Percentiles rank a stretch among this genome's conserved stretches.
These are phyloP conservation scores for Caenorhabditis parvicauda DNA, from an alignment of 2,888 invertebrate species.

Conservation along the genomic window DNA sequence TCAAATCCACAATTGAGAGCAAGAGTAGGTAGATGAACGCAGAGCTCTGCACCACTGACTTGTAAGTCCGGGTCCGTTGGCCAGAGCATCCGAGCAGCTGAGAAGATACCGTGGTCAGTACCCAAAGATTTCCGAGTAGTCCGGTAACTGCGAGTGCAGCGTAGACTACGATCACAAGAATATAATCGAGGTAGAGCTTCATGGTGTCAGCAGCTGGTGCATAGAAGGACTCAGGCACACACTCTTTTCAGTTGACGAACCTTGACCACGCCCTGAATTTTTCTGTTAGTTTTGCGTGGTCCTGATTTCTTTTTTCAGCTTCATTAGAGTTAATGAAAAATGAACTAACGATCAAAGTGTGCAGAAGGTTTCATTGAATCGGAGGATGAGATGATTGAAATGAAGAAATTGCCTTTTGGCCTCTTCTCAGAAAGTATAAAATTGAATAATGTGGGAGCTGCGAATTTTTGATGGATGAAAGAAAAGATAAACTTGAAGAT, in stretches of 20 bases:
- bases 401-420: neutral
- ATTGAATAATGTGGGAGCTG: neutral
- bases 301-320: neutral
- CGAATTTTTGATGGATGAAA: too few species aligned
- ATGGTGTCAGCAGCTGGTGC: slow-evolving; percentile 6
- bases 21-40: slow-evolving; percentile 58
- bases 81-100: slow-evolving; percentile 43
- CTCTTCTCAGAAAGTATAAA: neutral
- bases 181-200: slow-evolving; percentile 20
- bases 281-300: slow-evolving; percentile 1
- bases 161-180: slow-evolving; percentile 44
- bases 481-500: too few species aligned
- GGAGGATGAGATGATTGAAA: neutral
- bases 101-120: slow-evolving; percentile 48
- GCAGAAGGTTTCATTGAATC: neutral
- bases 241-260: too few species aligned
- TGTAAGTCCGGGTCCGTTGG: slow-evolving; percentile 21
- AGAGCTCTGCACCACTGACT: slow-evolving; percentile 49
- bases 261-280: neutral
- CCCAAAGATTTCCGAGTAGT: slow-evolving; percentile 56
- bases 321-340: too few species aligned
- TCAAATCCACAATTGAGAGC: slow-evolving; percentile 56
- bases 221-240: too few species aligned
- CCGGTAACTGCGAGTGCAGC: slow-evolving; percentile 45
- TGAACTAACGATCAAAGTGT: neutral